Evolutionary conservation across 2,113 vertebrate species (phyloP).

Genomic region (Hoplias malabaricus): DNA sequence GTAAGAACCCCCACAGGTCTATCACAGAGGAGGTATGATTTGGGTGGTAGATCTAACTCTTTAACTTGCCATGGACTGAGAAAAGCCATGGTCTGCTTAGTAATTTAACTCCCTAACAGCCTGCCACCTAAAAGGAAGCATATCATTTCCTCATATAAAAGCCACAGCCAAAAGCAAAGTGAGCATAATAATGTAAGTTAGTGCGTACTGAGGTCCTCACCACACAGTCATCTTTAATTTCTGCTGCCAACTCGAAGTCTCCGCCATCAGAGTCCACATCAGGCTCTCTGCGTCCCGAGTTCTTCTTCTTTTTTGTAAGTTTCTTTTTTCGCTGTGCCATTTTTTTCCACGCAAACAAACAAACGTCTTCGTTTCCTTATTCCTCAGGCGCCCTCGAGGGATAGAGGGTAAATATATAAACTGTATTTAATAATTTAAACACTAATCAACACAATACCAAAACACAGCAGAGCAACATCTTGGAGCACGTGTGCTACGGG

Average conservation of each 20-base stretch:
- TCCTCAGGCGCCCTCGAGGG: not conserved
- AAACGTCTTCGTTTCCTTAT: not conserved
- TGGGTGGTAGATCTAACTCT: no score
- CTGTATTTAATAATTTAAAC: not conserved
- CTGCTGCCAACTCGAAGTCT: constrained; percentile 69
- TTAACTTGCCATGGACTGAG: no score
- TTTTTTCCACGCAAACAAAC: not conserved
- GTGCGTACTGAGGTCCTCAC: constrained; percentile 50
- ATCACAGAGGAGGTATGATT: no score
- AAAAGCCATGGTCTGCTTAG: no score
- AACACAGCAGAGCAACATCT: constrained; percentile 58
- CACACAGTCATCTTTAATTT: constrained; percentile 66
- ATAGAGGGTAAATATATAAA: not conserved
- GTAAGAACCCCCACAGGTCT: no score
- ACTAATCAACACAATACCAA: constrained; percentile 13
- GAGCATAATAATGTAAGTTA: not conserved
- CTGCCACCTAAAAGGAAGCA: no score
- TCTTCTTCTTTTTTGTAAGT: constrained; percentile 69
- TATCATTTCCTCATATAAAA: not conserved
- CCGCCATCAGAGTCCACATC: constrained; percentile 69
- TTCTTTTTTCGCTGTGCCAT: constrained; percentile 79
- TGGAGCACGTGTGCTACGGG: constrained; percentile 72
- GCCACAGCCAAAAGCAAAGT: not conserved
- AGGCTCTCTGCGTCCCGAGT: constrained; percentile 51
- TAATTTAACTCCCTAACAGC: no score